These are phyloP conservation scores for Chrysolophus pictus DNA, from an alignment of 2,797 vertebrate genomes.

Conservation along the genomic window DNA sequence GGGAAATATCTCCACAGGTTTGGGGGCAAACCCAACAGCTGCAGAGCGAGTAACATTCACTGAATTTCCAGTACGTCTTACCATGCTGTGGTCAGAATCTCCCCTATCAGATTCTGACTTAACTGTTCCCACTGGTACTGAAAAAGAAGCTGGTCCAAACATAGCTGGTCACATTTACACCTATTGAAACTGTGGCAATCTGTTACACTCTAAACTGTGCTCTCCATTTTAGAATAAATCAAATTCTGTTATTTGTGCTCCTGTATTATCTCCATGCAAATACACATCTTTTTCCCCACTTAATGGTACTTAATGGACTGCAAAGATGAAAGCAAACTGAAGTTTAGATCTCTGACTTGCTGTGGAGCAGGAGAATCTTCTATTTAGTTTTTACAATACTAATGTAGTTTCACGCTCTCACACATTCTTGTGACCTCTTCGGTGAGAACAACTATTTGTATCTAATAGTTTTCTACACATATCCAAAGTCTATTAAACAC, in stretches of 20 bases:
- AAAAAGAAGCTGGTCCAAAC: background rate
- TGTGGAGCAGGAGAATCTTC: background rate
- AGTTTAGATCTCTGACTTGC: background rate
- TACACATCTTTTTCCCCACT: background rate
- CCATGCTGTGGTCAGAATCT: background rate
- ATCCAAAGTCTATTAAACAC: background rate
- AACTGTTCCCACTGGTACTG: background rate
- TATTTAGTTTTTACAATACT: background rate
- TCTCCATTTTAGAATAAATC: background rate
- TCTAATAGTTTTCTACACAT: background rate
- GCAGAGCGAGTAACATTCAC: background rate
- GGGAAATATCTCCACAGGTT: background rate
- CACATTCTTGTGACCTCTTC: background rate
- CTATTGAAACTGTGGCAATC: background rate
- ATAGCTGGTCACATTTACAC: background rate
- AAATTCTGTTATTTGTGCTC: background rate
- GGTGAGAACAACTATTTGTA: background rate
- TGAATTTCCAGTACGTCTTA: background rate
- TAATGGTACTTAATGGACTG: background rate
- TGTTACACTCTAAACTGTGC: background rate
- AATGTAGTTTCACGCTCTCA: background rate
- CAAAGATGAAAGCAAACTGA: background rate
- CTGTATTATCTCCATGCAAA: background rate
- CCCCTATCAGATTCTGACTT: background rate
- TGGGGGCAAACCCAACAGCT: background rate